Percentiles rank a stretch among this genome's conserved stretches.
These are phyloP conservation scores for Papilio aristodemus DNA, from an alignment of 1,140 invertebrate genomes.

Conservation along the genomic window DNA sequence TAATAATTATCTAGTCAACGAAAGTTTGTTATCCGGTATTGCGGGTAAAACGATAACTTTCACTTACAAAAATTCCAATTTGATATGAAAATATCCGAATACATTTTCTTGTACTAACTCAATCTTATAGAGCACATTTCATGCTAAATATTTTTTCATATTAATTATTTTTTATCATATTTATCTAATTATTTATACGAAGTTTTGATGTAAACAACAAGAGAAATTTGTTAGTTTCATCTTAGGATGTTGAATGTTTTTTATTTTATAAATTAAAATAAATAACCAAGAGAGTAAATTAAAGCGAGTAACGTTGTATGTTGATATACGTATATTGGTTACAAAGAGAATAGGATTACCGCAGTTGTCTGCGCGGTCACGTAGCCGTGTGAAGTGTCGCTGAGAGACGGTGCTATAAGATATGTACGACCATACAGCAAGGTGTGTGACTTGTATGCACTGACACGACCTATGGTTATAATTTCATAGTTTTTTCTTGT, in stretches of 20 bases:
- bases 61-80: no score
- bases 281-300: background rate
- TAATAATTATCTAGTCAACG: no score
- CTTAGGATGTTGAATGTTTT: background rate
- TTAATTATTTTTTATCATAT: no score
- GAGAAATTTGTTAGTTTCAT: no score
- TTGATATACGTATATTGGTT: constrained; percentile 13
- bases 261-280: background rate
- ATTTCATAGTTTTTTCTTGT: background rate
- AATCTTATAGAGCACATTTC: no score
- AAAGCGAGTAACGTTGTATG: background rate
- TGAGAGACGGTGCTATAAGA: constrained; percentile 36
- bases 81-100: no score
- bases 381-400: constrained; percentile 52
- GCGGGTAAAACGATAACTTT: no score
- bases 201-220: no score
- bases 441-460: constrained; percentile 21
- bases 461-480: constrained; percentile 8
- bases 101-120: no score
- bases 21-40: no score
- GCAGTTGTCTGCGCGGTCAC: constrained; percentile 58
- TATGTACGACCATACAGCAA: constrained; percentile 30
- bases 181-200: no score
- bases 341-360: constrained; percentile 44
- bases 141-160: no score